Conservation (phyloP, 1,140 invertebrate species). For the Brachionus calyciflorus region DNA sequence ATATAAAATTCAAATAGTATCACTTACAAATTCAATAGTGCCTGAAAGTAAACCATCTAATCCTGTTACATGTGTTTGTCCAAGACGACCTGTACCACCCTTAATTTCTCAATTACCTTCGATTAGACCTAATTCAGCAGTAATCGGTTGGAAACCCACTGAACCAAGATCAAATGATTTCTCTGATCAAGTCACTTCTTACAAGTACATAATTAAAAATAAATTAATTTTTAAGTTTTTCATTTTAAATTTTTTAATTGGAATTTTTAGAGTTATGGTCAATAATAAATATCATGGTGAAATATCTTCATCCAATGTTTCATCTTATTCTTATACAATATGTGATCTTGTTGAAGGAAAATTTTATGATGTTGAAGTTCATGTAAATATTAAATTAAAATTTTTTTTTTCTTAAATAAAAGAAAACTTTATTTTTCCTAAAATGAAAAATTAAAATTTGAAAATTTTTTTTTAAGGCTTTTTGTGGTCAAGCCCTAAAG, state of each 20-base stretch:
- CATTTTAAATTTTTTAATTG: too few species aligned
- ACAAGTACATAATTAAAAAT: constrained; percentile 50
- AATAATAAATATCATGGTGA: constrained; percentile 58
- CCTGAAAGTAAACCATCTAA: constrained; percentile 56
- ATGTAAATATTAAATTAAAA: constrained; percentile 30
- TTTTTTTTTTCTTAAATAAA: too few species aligned
- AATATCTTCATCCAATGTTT: constrained; percentile 52
- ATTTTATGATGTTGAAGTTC: constrained; percentile 56
- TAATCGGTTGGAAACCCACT: constrained; percentile 57
- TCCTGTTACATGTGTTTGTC: constrained; percentile 55
- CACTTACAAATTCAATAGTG: constrained; percentile 52
- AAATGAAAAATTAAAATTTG: neutral
- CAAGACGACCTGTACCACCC: constrained; percentile 52
- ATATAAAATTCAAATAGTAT: constrained; percentile 53
- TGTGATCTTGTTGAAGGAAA: constrained; percentile 56
- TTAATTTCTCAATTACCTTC: constrained; percentile 56
- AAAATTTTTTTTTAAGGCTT: constrained; percentile 50
- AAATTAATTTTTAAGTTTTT: constrained; percentile 15
- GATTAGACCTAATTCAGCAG: constrained; percentile 55
- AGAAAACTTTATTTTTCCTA: neutral
- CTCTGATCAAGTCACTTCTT: constrained; percentile 54
- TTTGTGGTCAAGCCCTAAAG: constrained; percentile 49
- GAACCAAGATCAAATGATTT: constrained; percentile 49
- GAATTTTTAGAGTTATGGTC: constrained; percentile 56
- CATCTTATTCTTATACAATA: constrained; percentile 57